Evolutionary conservation across 92 coral and sea anemone genomes (phyloP).

Genomic region (Heliopora coerulea): DNA sequence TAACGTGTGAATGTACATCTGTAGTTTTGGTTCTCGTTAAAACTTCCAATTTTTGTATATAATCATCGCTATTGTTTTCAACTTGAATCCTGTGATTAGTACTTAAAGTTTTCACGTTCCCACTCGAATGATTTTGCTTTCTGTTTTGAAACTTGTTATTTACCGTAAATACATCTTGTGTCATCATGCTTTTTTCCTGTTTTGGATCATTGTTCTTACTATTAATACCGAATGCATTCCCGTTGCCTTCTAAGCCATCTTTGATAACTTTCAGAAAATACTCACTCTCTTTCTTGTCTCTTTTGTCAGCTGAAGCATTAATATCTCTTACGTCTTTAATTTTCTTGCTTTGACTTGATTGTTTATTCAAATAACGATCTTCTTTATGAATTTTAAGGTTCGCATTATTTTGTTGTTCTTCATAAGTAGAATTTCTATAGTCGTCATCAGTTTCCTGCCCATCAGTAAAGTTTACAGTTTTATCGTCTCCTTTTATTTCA

Average conservation of each 20-base stretch:
- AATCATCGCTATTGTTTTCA: too few relatives aligned
- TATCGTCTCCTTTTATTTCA: background rate
- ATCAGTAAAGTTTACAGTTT: background rate
- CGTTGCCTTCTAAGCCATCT: background rate
- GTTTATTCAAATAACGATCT: too few relatives aligned
- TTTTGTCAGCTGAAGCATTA: background rate
- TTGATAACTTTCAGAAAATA: background rate
- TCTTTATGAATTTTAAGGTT: background rate
- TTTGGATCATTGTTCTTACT: background rate
- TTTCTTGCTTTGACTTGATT: too few relatives aligned
- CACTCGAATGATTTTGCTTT: too few relatives aligned
- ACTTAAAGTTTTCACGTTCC: too few relatives aligned
- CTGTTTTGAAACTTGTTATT: too few relatives aligned
- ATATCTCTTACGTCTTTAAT: background rate
- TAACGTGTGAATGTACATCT: too few relatives aligned
- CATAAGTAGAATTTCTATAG: background rate
- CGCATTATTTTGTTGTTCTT: background rate
- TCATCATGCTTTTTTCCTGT: background rate
- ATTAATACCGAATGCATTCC: background rate
- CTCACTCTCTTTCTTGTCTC: background rate
- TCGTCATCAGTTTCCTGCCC: constrained; percentile 8
- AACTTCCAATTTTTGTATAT: too few relatives aligned
- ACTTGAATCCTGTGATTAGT: too few relatives aligned
- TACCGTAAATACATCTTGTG: too few relatives aligned
- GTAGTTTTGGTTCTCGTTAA: too few relatives aligned